phyloP scores from a whole-genome alignment of 2,888 invertebrate genomes.

The Cerceris ruficornis region DNA sequence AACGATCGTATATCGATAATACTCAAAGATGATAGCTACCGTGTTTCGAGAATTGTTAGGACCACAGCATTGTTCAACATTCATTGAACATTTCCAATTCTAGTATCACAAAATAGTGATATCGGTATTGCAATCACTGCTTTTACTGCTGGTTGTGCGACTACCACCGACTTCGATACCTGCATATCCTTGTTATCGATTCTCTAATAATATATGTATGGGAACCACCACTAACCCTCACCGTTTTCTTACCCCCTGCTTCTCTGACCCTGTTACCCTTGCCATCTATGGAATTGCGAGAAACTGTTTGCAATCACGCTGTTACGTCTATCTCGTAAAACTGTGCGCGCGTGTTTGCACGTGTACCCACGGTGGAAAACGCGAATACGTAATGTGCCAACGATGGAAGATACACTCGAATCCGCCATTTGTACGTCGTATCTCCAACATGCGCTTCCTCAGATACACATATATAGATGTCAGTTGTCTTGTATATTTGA shows the following conservation, averaged over 20 bases:
- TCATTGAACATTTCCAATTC: constrained; percentile 23
- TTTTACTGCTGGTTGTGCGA: not conserved
- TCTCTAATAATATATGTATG: constrained; percentile 40
- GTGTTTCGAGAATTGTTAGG: too few species aligned
- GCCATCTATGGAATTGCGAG: constrained; percentile 2
- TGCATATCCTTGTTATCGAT: constrained; percentile 45
- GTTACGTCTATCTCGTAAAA: not conserved
- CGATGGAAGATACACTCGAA: constrained; percentile 48
- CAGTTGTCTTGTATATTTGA: too few species aligned
- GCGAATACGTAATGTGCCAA: constrained; percentile 63
- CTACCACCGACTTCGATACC: constrained; percentile 36
- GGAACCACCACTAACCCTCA: constrained; percentile 6
- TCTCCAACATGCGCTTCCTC: too few species aligned
- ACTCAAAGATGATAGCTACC: too few species aligned
- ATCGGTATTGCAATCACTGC: constrained; percentile 13
- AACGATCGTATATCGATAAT: too few species aligned
- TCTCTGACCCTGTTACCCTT: constrained; percentile 7
- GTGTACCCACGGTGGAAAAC: constrained; percentile 1
- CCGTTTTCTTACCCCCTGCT: constrained; percentile 3
- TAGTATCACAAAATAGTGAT: not conserved
- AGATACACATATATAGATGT: too few species aligned
- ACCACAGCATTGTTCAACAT: not conserved
- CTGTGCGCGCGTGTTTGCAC: not conserved
- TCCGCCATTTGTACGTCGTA: constrained; percentile 26
- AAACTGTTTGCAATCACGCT: not conserved